Percentiles rank a stretch among this genome's conserved stretches.
phyloP scores from a whole-genome alignment of 2,797 vertebrate genomes.

The Chelonia mydas region DNA sequence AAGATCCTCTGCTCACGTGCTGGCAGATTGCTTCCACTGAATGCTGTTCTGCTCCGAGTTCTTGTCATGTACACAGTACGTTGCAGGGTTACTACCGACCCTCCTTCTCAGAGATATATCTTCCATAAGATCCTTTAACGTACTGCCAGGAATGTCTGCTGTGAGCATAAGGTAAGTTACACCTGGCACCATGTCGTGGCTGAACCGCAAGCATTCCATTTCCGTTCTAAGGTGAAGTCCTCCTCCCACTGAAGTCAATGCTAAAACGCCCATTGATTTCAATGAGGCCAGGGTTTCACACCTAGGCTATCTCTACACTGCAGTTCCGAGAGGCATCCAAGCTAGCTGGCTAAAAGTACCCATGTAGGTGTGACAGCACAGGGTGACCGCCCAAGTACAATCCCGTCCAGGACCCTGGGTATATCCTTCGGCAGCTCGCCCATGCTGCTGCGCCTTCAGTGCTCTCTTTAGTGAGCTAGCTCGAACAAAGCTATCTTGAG shows the following conservation, averaged over 20 bases:
- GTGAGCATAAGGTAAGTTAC: background rate
- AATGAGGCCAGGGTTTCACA: too few relatives aligned
- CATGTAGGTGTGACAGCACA: background rate
- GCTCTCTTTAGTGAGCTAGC: background rate
- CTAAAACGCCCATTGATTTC: background rate
- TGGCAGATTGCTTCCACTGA: background rate
- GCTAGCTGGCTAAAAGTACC: background rate
- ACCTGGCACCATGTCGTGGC: background rate
- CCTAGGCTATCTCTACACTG: too few relatives aligned
- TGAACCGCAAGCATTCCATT: background rate
- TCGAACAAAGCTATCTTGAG: too few relatives aligned
- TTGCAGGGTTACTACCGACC: too few relatives aligned
- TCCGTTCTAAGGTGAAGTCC: background rate
- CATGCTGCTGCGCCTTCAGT: too few relatives aligned
- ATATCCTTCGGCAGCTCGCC: background rate
- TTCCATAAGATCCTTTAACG: background rate
- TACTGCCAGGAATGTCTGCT: too few relatives aligned
- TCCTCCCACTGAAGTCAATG: background rate
- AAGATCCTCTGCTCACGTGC: background rate
- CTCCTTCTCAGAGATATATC: background rate
- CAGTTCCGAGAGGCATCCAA: background rate
- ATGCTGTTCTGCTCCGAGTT: background rate
- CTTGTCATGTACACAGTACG: background rate
- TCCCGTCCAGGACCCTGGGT: background rate
- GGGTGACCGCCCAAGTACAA: background rate